Percentiles rank a stretch among this genome's conserved stretches.
phyloP scores from a whole-genome alignment of 2,888 invertebrate genomes.

The Lathronympha strigana region DNA sequence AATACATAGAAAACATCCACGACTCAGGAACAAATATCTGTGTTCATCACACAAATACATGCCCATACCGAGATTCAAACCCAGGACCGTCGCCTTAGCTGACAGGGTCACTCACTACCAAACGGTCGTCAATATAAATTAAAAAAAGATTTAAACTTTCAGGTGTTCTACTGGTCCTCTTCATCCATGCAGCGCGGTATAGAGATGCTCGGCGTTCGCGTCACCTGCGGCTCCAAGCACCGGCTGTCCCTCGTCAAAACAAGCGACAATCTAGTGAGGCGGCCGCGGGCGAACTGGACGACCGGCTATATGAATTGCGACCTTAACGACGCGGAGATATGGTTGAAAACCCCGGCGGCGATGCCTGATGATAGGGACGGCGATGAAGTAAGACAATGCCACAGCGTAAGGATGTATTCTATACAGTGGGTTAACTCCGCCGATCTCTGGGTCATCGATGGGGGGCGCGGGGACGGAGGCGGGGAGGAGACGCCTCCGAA shows the following conservation, averaged over 20 bases:
- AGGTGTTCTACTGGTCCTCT: slow-evolving; percentile 98
- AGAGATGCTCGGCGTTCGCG: slow-evolving; percentile 91
- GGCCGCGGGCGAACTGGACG: slow-evolving; percentile 95
- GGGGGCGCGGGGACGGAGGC: too few species aligned
- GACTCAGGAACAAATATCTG: too few species aligned
- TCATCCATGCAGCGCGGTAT: slow-evolving; percentile 97
- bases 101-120: too few species aligned
- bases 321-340: slow-evolving; percentile 95
- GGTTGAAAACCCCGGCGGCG: slow-evolving; percentile 91
- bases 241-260: slow-evolving; percentile 88
- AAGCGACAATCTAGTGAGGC: slow-evolving; percentile 92
- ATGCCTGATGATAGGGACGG: slow-evolving; percentile 56
- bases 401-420: too few species aligned
- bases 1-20: too few species aligned
- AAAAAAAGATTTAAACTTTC: neutral
- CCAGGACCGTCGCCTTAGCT: too few species aligned
- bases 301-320: slow-evolving; percentile 97
- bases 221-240: slow-evolving; percentile 92
- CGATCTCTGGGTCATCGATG: too few species aligned
- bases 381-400: slow-evolving; percentile 54
- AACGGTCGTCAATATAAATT: too few species aligned
- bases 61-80: too few species aligned
- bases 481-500: too few species aligned
- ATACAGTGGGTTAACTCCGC: too few species aligned
- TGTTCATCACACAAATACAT: too few species aligned